Conservation (phyloP, 2,888 invertebrate species). For the Hydropsyche betteni region DNA sequence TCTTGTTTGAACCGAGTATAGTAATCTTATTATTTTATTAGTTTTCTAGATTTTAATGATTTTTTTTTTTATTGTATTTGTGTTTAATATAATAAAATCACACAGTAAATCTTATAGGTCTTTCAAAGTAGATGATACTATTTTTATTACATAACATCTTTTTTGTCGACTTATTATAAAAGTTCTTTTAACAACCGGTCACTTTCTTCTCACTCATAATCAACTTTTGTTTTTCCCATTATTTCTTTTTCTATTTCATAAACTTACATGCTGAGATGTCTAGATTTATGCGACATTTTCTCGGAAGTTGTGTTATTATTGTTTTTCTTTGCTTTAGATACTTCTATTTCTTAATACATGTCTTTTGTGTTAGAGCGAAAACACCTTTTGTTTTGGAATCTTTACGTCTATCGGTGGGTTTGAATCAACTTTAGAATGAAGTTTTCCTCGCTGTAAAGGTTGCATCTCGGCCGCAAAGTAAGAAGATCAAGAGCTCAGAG, state of each 20-base stretch:
- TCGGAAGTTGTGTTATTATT: not conserved
- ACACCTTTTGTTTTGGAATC: constrained; percentile 27
- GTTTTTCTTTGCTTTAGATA: not conserved
- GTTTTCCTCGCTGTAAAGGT: not conserved
- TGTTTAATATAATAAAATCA: too few relatives aligned
- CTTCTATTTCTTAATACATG: not conserved
- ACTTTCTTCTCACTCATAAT: constrained; percentile 10
- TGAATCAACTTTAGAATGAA: constrained; percentile 16
- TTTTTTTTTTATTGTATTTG: not conserved
- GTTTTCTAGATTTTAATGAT: too few relatives aligned
- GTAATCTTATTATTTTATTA: too few relatives aligned
- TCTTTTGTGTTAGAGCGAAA: not conserved
- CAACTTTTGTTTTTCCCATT: not conserved
- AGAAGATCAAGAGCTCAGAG: constrained; percentile 41
- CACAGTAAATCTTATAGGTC: too few relatives aligned
- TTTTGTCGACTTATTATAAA: not conserved
- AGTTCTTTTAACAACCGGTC: constrained; percentile 18
- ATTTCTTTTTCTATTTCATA: not conserved
- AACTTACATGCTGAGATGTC: constrained; percentile 3
- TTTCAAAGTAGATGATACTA: not conserved
- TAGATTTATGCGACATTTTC: not conserved
- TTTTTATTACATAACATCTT: not conserved
- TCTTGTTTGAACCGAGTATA: too few relatives aligned
- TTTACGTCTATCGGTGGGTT: constrained; percentile 27
- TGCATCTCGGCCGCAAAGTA: constrained; percentile 32